Evolutionary conservation across 1,140 invertebrate genomes (phyloP).

Genomic region (Ostrea edulis): DNA sequence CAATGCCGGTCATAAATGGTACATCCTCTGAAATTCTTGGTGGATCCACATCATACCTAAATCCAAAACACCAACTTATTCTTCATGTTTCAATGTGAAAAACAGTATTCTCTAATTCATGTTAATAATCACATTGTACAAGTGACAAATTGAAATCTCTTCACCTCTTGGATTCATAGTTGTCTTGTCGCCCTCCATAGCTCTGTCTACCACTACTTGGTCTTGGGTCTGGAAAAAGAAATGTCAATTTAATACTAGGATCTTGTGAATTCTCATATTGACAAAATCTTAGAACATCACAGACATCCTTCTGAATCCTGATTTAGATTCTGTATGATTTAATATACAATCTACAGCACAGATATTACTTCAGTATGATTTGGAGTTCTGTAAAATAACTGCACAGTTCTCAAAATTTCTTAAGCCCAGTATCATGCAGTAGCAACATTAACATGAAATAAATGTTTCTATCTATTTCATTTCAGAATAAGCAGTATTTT

Average conservation of each 20-base stretch:
- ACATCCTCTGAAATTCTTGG: conserved; percentile 41
- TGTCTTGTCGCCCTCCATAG: conserved; percentile 12
- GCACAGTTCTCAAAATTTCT: too few species aligned
- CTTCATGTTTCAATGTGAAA: not conserved
- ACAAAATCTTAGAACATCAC: too few species aligned
- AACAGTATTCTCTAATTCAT: not conserved
- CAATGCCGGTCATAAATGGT: conserved; percentile 40
- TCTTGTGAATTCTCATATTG: too few species aligned
- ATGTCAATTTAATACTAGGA: not conserved
- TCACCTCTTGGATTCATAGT: conserved; percentile 4
- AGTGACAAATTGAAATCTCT: too few species aligned
- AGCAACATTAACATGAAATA: too few species aligned
- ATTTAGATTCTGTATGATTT: not conserved
- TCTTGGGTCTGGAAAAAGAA: not conserved
- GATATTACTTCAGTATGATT: too few species aligned
- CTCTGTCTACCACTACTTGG: conserved; percentile 1
- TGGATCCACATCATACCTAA: conserved; percentile 20
- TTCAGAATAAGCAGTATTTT: too few species aligned
- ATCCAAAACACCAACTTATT: conserved; percentile 2
- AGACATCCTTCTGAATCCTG: not conserved
- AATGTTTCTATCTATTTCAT: too few species aligned
- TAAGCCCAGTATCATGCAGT: too few species aligned
- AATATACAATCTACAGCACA: not conserved
- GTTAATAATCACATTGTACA: too few species aligned
- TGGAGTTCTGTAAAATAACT: too few species aligned